Percentiles rank a stretch among this genome's conserved stretches.
These are phyloP conservation scores for Smutsia gigantea DNA, from an alignment of 2,797 vertebrate genomes.

Conservation along the genomic window DNA sequence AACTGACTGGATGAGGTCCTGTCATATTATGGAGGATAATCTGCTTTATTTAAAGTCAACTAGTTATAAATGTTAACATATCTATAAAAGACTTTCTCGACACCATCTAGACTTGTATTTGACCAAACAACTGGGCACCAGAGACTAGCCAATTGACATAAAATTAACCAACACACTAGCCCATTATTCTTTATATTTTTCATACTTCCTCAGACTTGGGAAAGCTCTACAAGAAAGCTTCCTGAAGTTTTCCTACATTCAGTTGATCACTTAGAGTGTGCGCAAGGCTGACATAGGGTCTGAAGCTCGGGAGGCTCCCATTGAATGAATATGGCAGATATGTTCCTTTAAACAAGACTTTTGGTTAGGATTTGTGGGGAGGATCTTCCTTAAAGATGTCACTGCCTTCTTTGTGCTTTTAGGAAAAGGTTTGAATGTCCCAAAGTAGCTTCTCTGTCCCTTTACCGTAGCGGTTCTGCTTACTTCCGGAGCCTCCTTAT, in stretches of 20 bases:
- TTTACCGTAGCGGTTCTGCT: background rate
- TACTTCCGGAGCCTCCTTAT: background rate
- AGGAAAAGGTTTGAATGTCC: background rate
- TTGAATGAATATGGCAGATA: background rate
- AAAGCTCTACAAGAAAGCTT: background rate
- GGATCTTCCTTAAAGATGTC: background rate
- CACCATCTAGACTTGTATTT: background rate
- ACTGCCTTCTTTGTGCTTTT: background rate
- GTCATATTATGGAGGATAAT: background rate
- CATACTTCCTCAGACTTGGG: background rate
- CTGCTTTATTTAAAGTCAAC: background rate
- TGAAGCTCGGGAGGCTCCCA: background rate
- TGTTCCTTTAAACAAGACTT: background rate
- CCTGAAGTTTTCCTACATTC: background rate
- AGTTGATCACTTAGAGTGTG: background rate
- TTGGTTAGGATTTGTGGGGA: background rate
- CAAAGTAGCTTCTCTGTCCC: background rate
- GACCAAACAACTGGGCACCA: background rate
- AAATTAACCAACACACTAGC: background rate
- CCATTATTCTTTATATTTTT: background rate
- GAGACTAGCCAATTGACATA: background rate
- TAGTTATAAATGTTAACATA: background rate
- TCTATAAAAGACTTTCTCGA: background rate
- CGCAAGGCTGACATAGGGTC: no score
- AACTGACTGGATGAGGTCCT: background rate